Conservation (phyloP, 2,797 vertebrate genomes). For the Zenarchopterus dispar region DNA sequence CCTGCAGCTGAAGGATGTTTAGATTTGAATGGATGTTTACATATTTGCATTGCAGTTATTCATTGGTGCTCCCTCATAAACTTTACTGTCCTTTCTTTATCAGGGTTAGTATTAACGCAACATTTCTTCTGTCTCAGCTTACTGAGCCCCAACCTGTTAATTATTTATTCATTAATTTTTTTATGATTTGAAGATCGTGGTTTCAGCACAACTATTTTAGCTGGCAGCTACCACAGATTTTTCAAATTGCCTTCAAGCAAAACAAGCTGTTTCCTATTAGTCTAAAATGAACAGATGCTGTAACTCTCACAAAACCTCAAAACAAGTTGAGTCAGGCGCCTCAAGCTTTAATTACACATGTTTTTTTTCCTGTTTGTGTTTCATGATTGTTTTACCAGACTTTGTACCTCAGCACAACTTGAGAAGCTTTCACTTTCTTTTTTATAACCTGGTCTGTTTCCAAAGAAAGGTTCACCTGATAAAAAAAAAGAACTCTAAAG, state of each 20-base stretch:
- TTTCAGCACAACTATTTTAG: conserved; percentile 16
- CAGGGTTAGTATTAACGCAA: too few relatives aligned
- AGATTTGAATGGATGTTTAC: too few relatives aligned
- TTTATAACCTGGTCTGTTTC: conserved; percentile 7
- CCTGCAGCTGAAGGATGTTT: too few relatives aligned
- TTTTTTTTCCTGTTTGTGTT: conserved; percentile 7
- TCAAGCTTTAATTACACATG: conserved; percentile 20
- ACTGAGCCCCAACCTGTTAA: neutral
- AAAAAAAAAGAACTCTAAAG: too few relatives aligned
- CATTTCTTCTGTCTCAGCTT: too few relatives aligned
- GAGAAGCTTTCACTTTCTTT: neutral
- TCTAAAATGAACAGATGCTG: conserved; percentile 39
- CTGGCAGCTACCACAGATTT: conserved; percentile 35
- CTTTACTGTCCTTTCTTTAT: too few relatives aligned
- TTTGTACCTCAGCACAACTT: conserved; percentile 4
- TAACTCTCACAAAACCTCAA: conserved; percentile 16
- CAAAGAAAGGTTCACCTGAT: neutral
- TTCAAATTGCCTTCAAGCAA: conserved; percentile 34
- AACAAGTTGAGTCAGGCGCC: conserved; percentile 16
- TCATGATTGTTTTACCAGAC: conserved; percentile 12
- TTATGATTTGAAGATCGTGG: conserved; percentile 1
- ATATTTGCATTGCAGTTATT: too few relatives aligned
- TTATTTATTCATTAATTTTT: neutral
- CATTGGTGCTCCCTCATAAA: too few relatives aligned
- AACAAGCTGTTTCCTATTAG: conserved; percentile 54